Evolutionary conservation across 1,140 invertebrate genomes (phyloP).

Genomic region (Sarcophaga bullata): DNA sequence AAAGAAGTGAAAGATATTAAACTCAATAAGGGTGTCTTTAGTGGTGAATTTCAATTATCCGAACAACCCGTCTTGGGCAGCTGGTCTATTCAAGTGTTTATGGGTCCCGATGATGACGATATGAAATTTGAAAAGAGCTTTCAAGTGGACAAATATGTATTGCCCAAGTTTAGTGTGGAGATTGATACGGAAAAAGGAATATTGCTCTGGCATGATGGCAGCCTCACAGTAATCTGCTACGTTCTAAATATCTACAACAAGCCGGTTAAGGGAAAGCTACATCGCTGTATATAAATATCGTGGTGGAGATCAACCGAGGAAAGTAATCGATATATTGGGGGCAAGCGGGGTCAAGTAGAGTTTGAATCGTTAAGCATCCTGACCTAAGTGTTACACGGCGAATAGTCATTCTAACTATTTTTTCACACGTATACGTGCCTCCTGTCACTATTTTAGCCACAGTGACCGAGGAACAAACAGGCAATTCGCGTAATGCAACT

Average conservation of each 20-base stretch:
- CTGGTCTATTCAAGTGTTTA: slow-evolving; percentile 82
- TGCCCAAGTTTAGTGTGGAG: slow-evolving; percentile 91
- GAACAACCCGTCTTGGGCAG: slow-evolving; percentile 88
- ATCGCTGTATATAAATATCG: slow-evolving; percentile 70
- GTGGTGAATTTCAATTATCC: slow-evolving; percentile 82
- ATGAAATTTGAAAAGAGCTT: slow-evolving; percentile 52
- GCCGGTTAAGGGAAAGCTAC: slow-evolving; percentile 80
- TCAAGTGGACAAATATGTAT: slow-evolving; percentile 83
- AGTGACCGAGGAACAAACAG: slow-evolving; percentile 80
- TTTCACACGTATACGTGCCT: slow-evolving; percentile 65
- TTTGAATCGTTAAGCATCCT: no score
- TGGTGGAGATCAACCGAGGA: slow-evolving; percentile 60
- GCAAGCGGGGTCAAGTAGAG: slow-evolving; percentile 75
- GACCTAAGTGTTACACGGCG: no score
- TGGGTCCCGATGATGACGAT: slow-evolving; percentile 43
- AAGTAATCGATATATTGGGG: slow-evolving; percentile 79
- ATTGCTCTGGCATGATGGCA: slow-evolving; percentile 81
- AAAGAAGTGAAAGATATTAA: slow-evolving; percentile 80
- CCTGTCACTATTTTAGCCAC: slow-evolving; percentile 77
- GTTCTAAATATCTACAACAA: slow-evolving; percentile 80
- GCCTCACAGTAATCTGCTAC: slow-evolving; percentile 80
- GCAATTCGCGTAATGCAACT: slow-evolving; percentile 80
- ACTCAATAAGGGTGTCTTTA: slow-evolving; percentile 80
- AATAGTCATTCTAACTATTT: no score
- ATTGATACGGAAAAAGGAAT: slow-evolving; percentile 83